phyloP scores from a whole-genome alignment of 1,140 invertebrate species.

The Drosophila orosa region DNA sequence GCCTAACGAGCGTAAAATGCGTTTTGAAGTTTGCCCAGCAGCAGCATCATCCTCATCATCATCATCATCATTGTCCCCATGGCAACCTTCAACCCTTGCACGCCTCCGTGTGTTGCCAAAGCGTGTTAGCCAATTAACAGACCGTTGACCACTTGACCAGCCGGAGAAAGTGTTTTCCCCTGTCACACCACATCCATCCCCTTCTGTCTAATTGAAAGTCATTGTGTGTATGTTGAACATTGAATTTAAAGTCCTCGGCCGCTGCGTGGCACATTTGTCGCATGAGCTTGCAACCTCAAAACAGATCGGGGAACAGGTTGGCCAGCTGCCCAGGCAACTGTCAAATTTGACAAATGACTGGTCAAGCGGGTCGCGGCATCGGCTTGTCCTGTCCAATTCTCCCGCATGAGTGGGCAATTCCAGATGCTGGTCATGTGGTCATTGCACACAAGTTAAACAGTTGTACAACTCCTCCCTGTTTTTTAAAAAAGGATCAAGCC shows the following conservation, averaged over 20 bases:
- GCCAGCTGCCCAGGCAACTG: conserved; percentile 61
- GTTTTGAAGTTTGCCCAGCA: conserved; percentile 70
- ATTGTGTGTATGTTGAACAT: conserved; percentile 53
- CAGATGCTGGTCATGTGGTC: conserved; percentile 26
- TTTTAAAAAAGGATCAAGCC: conserved; percentile 12
- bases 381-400: conserved; percentile 55
- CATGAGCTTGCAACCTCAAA: conserved; percentile 53
- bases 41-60: conserved; percentile 44
- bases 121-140: conserved; percentile 70
- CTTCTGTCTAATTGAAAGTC: conserved; percentile 76
- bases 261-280: conserved; percentile 47
- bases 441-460: conserved; percentile 72
- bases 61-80: conserved; percentile 47
- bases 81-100: conserved; percentile 47
- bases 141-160: conserved; percentile 64
- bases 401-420: conserved; percentile 57
- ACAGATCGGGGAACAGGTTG: conserved; percentile 51
- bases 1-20: conserved; percentile 75
- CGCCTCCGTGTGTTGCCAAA: conserved; percentile 6
- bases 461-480: conserved; percentile 19
- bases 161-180: conserved; percentile 26
- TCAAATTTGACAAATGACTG: conserved; percentile 73
- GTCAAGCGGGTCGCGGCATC: conserved; percentile 37
- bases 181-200: not conserved
- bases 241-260: conserved; percentile 31